Base-by-base conservation (phyloP, 1,140 invertebrate genomes). In the Amphibalanus amphitrite region DNA sequence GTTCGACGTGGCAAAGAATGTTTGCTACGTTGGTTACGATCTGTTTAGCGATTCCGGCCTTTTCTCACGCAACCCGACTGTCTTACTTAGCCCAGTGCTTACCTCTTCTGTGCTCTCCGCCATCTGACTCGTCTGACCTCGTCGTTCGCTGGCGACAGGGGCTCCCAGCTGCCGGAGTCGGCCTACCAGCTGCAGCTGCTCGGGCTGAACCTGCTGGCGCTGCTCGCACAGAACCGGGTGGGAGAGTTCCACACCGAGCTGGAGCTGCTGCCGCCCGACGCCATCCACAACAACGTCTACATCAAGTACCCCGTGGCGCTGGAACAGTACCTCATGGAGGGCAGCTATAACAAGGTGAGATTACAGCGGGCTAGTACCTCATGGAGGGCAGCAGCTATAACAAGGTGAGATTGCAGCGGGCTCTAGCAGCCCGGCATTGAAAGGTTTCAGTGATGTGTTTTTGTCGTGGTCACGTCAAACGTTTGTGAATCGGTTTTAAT, bases 271-370 rank as follows among this genome's bases (percentile, higher is more conserved):
- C 90, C 94, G 6, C 87, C 91, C 40, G 91, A 95, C 80, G 89
- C 93, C 70, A 90, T 98, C 76, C 89, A 96, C 79, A 88, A 87
- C 40, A 97, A 98, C 79, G 87, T 93, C 70, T 99, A 97, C 80
- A 96, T 99, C 47, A 86, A 88, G 74, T 94, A 97, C 80, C 95
- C 97, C 0, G 84, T 99, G 0, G 93, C 92, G 40, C 84, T 99
- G 74, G 97, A 99, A 78, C 97, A 99, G 78, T 98, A 95, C 82
- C 84, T 99, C 67, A 99, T 99, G 95, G 97, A 99, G 82, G 97
- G 97, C 33, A 95, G 92, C 72, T 99, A 98, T 78, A 98, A 98
- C 80, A 99, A 99, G 82, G 88, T n/a, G n/a, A n/a, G n/a, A n/a
- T n/a, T n/a, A n/a, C n/a, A n/a, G n/a, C n/a, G n/a, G n/a, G n/a